Base-by-base conservation (phyloP, 1,140 invertebrate species). In the Metaphire vulgaris region DNA sequence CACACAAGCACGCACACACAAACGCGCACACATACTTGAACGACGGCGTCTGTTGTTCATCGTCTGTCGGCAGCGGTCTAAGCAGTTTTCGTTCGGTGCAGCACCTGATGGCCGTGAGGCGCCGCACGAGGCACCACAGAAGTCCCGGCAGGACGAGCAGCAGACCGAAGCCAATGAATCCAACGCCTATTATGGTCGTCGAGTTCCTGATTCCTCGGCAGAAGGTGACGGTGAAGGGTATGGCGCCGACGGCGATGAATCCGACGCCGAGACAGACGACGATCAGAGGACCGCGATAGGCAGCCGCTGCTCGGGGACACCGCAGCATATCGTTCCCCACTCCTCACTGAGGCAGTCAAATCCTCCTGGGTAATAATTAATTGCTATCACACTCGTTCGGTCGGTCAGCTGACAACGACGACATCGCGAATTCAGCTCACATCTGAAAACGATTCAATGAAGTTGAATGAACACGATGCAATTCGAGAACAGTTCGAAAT, bases 121-220 rank as follows among this genome's bases (percentile, higher is more conserved):
- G 33, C 28, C 34, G 72, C 6, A 73, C 34, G 72, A 73, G 32
- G 34, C 72, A 77, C 76, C 76, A 77, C 16, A 33, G 30, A 29
- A 65, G 30, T 14, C 71, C 76, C 1, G 76, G 76, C 30, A 77
- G n/a, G 33, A 74, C 33, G 21, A 77, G 41, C 71, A 74, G 29
- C n/a, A 77, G 32, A 16, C 76, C 76, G 72, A 77, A 77, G 2
- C 76, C 76, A 14, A 77, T 68, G 72, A 77, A 74, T 21, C 76
- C 76, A 16, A 72, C 68, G 6, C 76, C 76, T 21, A 77, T 77
- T 30, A 77, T 77, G 6, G 70, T 74, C 0, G 76, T 72, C 69
- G 76, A 77, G 66, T 64, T 69, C 68, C 69, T 77, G 21, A 67
- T 77, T 41, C 70, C 69, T 1, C 64, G 33, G 15, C n/a, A 65